phyloP scores from a whole-genome alignment of 2,113 vertebrate species.

The Holacanthus passer region DNA sequence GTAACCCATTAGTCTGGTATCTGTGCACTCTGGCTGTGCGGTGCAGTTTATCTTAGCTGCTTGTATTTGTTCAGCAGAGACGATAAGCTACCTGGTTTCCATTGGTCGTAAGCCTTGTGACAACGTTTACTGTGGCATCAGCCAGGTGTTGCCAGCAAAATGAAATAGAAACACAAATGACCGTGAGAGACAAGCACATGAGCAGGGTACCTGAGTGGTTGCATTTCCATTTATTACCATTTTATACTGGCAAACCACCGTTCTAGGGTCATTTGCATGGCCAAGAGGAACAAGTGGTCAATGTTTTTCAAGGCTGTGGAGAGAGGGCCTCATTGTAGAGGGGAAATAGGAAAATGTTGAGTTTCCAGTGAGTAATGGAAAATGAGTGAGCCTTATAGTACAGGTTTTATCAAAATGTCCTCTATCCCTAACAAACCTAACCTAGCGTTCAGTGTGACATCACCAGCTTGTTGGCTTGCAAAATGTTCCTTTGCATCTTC shows the following conservation, averaged over 20 bases:
- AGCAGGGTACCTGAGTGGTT: slow-evolving; percentile 44
- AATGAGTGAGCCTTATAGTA: slow-evolving; percentile 37
- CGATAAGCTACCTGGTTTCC: slow-evolving; percentile 67
- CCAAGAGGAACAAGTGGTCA: slow-evolving; percentile 71
- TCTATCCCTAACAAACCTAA: slow-evolving; percentile 25
- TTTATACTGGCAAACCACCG: slow-evolving; percentile 45
- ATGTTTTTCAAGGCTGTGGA: slow-evolving; percentile 64
- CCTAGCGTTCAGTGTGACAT: slow-evolving; percentile 32
- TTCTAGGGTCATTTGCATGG: slow-evolving; percentile 71
- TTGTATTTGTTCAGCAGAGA: slow-evolving; percentile 58
- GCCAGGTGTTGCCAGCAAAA: slow-evolving; percentile 46
- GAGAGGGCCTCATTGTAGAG: slow-evolving; percentile 62
- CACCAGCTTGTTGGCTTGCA: slow-evolving; percentile 12
- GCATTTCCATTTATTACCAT: slow-evolving; percentile 76
- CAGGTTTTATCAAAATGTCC: slow-evolving; percentile 61
- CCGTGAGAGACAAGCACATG: background rate
- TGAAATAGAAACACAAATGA: slow-evolving; percentile 31
- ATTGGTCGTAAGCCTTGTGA: slow-evolving; percentile 29
- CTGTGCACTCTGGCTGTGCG: slow-evolving; percentile 31
- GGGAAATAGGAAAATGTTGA: slow-evolving; percentile 60
- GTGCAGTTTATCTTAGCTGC: slow-evolving; percentile 59
- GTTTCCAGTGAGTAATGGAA: slow-evolving; percentile 73
- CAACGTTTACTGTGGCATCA: slow-evolving; percentile 30
- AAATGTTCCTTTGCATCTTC: slow-evolving; percentile 48
- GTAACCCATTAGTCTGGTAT: slow-evolving; percentile 75